Conservation (phyloP, 64 coral and sea anemone species). For the Stylophora pistillata region DNA sequence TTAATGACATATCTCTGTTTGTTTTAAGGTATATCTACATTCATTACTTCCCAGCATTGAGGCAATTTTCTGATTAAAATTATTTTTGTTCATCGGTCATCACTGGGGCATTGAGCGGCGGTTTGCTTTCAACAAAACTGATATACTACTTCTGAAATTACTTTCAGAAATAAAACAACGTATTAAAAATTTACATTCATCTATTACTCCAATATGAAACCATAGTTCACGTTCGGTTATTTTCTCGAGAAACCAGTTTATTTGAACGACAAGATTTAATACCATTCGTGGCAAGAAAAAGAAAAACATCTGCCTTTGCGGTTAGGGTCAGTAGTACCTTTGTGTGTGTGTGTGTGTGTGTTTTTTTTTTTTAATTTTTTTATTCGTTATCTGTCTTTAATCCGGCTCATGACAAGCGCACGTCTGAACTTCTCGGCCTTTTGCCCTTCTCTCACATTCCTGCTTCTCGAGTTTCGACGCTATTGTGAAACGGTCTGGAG, state of each 20-base stretch:
- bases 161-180: background rate
- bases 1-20: background rate
- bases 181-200: background rate
- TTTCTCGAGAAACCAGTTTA: slow-evolving; percentile 35
- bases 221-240: background rate
- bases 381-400: background rate
- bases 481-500: background rate
- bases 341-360: no score
- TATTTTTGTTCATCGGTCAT: background rate
- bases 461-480: slow-evolving; percentile 3
- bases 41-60: background rate
- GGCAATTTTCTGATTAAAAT: background rate
- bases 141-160: background rate
- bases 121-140: background rate
- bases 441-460: slow-evolving; percentile 21
- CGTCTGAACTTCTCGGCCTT: background rate
- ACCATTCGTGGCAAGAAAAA: background rate
- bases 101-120: background rate
- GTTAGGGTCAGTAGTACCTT: background rate
- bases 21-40: background rate
- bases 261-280: background rate
- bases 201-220: background rate
- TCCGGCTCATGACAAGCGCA: background rate
- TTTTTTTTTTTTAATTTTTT: background rate
- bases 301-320: slow-evolving; percentile 26